These are phyloP conservation scores for Drosophila bunnanda DNA, from an alignment of 2,888 invertebrate genomes.

Conservation along the genomic window DNA sequence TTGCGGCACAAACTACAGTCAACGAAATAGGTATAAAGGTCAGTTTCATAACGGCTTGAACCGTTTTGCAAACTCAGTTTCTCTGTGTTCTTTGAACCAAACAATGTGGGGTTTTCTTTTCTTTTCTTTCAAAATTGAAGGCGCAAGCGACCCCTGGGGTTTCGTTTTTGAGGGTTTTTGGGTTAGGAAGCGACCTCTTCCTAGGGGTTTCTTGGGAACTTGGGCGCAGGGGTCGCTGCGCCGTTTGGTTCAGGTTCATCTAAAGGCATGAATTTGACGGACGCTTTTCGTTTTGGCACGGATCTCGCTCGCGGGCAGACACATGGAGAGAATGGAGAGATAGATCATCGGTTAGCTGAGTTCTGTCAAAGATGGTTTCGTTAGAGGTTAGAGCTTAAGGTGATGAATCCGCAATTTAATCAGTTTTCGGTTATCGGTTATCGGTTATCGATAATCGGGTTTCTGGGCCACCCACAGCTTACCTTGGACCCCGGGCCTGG, in stretches of 20 bases:
- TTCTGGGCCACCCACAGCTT: constrained; percentile 55
- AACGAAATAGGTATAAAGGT: constrained; percentile 84
- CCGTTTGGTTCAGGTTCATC: constrained; percentile 83
- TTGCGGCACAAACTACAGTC: constrained; percentile 84
- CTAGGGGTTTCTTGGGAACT: background rate
- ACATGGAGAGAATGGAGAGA: constrained; percentile 48
- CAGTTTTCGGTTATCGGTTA: background rate
- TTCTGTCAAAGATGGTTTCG: constrained; percentile 33
- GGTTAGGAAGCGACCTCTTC: background rate
- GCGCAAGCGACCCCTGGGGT: constrained; percentile 43
- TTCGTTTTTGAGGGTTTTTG: background rate
- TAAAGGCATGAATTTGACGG: constrained; percentile 84
- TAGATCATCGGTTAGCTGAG: constrained; percentile 40
- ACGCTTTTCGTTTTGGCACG: constrained; percentile 84
- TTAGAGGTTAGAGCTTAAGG: constrained; percentile 34
- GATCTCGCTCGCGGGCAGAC: constrained; percentile 72
- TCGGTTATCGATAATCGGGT: background rate
- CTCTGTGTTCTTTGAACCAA: constrained; percentile 29
- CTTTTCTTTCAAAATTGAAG: constrained; percentile 1
- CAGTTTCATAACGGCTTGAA: constrained; percentile 56
- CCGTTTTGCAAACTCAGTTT: constrained; percentile 33
- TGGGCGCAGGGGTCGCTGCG: constrained; percentile 19
- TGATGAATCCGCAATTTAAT: constrained; percentile 26
- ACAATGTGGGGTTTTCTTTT: background rate
- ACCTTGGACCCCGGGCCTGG: constrained; percentile 47